phyloP scores from a whole-genome alignment of 2,888 invertebrate species.

The Rhingia campestris region DNA sequence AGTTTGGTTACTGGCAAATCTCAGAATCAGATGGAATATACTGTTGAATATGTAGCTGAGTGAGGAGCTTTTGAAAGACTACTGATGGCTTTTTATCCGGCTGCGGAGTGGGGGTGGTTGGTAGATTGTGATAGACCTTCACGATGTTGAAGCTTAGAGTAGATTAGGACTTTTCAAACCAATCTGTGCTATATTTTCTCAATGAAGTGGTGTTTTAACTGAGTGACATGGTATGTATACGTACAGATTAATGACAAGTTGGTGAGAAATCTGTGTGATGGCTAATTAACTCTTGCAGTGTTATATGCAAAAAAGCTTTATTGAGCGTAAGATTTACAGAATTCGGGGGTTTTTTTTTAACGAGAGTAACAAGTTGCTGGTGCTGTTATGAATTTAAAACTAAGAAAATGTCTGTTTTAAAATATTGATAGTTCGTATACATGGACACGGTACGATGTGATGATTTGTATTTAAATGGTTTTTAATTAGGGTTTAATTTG shows the following conservation, averaged over 20 bases:
- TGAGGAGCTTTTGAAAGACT: constrained; percentile 54
- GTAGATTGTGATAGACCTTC: constrained; percentile 47
- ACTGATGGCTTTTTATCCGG: constrained; percentile 43
- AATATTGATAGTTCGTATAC: neutral
- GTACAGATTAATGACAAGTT: neutral
- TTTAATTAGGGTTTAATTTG: neutral
- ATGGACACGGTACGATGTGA: neutral
- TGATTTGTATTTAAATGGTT: neutral
- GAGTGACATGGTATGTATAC: neutral
- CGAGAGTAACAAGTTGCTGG: constrained; percentile 1
- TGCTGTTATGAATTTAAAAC: neutral
- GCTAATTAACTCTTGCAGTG: constrained; percentile 8
- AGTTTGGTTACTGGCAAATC: constrained; percentile 64
- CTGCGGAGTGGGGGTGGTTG: constrained; percentile 38
- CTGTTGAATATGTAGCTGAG: constrained; percentile 50
- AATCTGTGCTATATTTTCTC: constrained; percentile 12
- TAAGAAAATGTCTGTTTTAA: neutral
- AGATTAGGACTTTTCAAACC: constrained; percentile 6
- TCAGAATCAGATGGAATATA: constrained; percentile 48
- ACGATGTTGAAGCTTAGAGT: constrained; percentile 25
- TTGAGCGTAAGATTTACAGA: constrained; percentile 12
- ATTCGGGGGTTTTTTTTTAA: neutral
- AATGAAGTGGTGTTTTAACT: constrained; percentile 22
- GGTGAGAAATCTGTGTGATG: neutral
- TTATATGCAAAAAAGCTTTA: constrained; percentile 19